phyloP scores from a whole-genome alignment of 1,140 invertebrate genomes.

The Drosophila albomicans region DNA sequence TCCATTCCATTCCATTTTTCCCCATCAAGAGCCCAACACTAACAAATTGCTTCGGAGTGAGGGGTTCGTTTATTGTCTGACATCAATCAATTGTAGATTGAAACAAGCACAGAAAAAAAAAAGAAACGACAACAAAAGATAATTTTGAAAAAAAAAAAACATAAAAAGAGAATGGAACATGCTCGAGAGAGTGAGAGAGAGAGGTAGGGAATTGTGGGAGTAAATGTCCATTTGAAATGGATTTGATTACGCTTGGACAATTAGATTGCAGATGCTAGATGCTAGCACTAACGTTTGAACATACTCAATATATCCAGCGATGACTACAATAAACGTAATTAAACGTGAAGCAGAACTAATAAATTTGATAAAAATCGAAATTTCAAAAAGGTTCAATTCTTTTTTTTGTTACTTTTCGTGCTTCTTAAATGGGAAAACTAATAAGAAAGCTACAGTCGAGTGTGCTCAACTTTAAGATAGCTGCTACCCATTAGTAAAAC shows the following conservation, averaged over 20 bases:
- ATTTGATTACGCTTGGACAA: neutral
- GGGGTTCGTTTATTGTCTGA: slow-evolving; percentile 21
- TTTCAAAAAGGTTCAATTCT: too few relatives aligned
- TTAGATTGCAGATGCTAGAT: neutral
- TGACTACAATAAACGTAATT: too few relatives aligned
- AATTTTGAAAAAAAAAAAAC: slow-evolving; percentile 6
- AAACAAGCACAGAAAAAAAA: slow-evolving; percentile 20
- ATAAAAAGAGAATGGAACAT: neutral
- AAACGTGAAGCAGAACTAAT: too few relatives aligned
- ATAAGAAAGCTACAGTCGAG: too few relatives aligned
- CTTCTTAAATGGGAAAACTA: too few relatives aligned
- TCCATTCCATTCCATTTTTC: too few relatives aligned
- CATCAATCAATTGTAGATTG: slow-evolving; percentile 50
- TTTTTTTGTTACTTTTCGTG: too few relatives aligned
- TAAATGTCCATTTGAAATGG: neutral
- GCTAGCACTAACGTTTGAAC: too few relatives aligned
- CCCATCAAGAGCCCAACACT: neutral
- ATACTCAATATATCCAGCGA: too few relatives aligned
- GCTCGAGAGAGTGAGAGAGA: neutral
- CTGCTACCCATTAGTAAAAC: too few relatives aligned
- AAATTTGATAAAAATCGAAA: too few relatives aligned
- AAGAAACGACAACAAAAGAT: slow-evolving; percentile 7
- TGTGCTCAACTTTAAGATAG: too few relatives aligned
- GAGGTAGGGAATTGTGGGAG: neutral
- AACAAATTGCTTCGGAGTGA: neutral